A percentile compares a stretch with the other conserved stretches of the same genome.
These are phyloP conservation scores for Cherax destructor DNA, from an alignment of 1,140 invertebrate genomes.

Conservation along the genomic window DNA sequence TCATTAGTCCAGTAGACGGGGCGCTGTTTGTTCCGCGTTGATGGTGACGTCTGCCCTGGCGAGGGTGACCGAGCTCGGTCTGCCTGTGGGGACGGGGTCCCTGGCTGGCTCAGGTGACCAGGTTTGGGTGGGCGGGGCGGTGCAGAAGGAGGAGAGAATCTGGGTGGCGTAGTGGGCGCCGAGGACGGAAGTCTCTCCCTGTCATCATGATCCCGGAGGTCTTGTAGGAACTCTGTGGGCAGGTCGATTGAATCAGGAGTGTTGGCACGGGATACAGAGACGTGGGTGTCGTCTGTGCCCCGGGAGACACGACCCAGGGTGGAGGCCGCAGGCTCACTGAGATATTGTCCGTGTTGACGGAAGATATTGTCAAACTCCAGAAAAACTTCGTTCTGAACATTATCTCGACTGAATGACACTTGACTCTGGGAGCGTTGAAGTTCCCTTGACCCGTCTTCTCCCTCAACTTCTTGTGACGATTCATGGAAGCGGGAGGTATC, in stretches of 20 bases:
- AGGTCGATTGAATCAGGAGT: constrained; percentile 69
- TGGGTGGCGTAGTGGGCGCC: constrained; percentile 66
- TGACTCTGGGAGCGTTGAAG: constrained; percentile 63
- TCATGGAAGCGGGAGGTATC: not conserved
- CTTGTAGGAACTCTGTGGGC: constrained; percentile 20
- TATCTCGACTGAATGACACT: constrained; percentile 70
- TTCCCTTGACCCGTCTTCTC: constrained; percentile 21
- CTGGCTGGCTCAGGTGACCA: constrained; percentile 56
- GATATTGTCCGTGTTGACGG: constrained; percentile 58
- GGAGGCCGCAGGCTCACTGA: constrained; percentile 43
- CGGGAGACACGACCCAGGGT: constrained; percentile 54
- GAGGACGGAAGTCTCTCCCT: constrained; percentile 18
- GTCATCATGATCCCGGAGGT: not conserved
- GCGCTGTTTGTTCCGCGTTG: constrained; percentile 12
- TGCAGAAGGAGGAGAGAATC: constrained; percentile 63
- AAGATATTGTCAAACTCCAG: constrained; percentile 71
- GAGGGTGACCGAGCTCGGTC: constrained; percentile 40
- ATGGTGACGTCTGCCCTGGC: constrained; percentile 4
- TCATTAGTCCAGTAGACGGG: constrained; percentile 58
- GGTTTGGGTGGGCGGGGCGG: constrained; percentile 69
- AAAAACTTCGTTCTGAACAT: constrained; percentile 70
- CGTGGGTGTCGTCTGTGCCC: constrained; percentile 43
- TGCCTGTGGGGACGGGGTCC: constrained; percentile 26
- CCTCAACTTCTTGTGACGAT: constrained; percentile 36
- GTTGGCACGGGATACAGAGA: constrained; percentile 62